A percentile compares a stretch with the other conserved stretches of the same genome.
Evolutionary conservation across 2,113 vertebrate species (phyloP).

Genomic region (Isichthys henryi): DNA sequence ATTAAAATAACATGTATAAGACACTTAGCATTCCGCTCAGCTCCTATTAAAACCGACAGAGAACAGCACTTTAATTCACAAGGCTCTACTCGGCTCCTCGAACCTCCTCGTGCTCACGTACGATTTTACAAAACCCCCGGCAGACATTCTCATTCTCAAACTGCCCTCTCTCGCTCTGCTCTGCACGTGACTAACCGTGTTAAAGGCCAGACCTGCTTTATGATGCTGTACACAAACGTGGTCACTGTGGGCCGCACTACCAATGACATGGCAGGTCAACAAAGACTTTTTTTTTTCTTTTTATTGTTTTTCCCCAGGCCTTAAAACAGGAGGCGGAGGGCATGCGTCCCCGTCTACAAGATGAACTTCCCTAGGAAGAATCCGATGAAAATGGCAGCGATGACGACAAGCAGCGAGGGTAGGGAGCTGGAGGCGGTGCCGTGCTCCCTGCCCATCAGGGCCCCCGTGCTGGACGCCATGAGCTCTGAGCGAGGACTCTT

Average conservation of each 20-base stretch:
- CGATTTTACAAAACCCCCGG: slow-evolving; percentile 62
- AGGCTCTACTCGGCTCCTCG: slow-evolving; percentile 64
- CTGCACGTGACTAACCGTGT: slow-evolving; percentile 74
- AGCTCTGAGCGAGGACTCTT: slow-evolving; percentile 81
- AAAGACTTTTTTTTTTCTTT: slow-evolving; percentile 67
- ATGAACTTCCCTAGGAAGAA: slow-evolving; percentile 99
- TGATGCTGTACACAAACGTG: slow-evolving; percentile 81
- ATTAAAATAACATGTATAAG: slow-evolving; percentile 98
- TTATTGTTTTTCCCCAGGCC: slow-evolving; percentile 60
- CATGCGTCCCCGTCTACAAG: slow-evolving; percentile 85
- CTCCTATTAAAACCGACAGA: slow-evolving; percentile 84
- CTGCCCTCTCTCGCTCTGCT: slow-evolving; percentile 45
- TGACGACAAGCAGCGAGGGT: slow-evolving; percentile 94
- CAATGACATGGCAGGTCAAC: slow-evolving; percentile 89
- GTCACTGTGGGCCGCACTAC: slow-evolving; percentile 74
- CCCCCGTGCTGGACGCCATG: slow-evolving; percentile 67
- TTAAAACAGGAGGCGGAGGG: slow-evolving; percentile 60
- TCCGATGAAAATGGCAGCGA: slow-evolving; percentile 99
- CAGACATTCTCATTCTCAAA: slow-evolving; percentile 39
- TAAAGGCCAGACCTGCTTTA: slow-evolving; percentile 76
- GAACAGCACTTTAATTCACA: slow-evolving; percentile 68
- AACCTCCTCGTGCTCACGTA: slow-evolving; percentile 63
- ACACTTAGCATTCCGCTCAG: slow-evolving; percentile 81
- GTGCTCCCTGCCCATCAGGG: slow-evolving; percentile 76
- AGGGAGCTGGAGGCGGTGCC: slow-evolving; percentile 67